phyloP scores from a whole-genome alignment of 2,797 vertebrate species.

The Rhinella marina region DNA sequence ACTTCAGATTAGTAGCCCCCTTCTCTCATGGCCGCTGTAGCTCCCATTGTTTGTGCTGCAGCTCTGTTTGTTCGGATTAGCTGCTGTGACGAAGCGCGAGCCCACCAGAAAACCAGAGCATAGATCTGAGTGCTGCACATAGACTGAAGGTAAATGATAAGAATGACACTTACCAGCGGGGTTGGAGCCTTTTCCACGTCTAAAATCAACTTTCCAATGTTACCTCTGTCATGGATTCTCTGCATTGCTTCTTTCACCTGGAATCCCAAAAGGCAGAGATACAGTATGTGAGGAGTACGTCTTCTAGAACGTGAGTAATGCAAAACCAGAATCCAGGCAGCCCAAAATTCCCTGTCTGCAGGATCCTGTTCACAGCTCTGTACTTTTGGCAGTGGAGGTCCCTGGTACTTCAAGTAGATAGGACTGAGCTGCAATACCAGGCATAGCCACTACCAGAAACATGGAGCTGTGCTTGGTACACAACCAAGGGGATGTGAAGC shows the following conservation, averaged over 20 bases:
- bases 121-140: neutral
- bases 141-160: neutral
- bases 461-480: too few species aligned
- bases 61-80: neutral
- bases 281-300: neutral
- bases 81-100: neutral
- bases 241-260: conserved; percentile 99
- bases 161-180: conserved; percentile 83
- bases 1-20: too few species aligned
- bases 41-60: too few species aligned
- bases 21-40: too few species aligned
- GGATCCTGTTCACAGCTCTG: neutral
- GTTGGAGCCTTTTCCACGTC: conserved; percentile 96
- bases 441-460: too few species aligned
- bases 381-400: neutral
- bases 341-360: neutral
- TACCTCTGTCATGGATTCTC: conserved; percentile 97
- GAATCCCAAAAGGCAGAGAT: conserved; percentile 44
- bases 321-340: too few species aligned
- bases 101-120: neutral
- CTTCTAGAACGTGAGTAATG: neutral
- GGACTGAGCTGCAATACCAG: too few species aligned
- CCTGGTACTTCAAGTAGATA: neutral
- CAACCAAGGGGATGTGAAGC: too few species aligned
- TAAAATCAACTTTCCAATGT: conserved; percentile 97